Evolutionary conservation across 2,113 vertebrate species (phyloP).

Genomic region (Carlito syrichta): DNA sequence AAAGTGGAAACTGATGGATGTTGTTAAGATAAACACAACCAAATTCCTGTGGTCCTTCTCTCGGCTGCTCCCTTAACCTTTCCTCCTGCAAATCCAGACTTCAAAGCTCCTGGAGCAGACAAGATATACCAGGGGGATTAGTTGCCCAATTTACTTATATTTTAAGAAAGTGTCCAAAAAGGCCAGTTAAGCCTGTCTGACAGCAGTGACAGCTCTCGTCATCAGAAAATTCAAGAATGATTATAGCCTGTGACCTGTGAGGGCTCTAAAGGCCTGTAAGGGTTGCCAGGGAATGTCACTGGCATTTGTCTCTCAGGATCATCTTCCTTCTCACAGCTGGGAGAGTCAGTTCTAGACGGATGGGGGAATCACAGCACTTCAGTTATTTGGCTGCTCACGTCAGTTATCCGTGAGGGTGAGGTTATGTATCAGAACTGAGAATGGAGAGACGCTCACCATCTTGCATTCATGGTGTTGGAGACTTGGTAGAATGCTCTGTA

Average conservation of each 20-base stretch:
- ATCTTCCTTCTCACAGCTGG: not conserved
- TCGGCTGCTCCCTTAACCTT: conserved; percentile 47
- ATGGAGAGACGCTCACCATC: not conserved
- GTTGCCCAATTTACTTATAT: conserved; percentile 43
- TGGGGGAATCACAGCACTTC: not conserved
- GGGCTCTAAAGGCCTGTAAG: not conserved
- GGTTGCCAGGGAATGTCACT: not conserved
- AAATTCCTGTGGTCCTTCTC: not conserved
- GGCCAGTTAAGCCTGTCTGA: conserved; percentile 51
- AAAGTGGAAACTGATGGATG: not conserved
- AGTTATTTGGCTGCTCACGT: not conserved
- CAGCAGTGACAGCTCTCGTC: not conserved
- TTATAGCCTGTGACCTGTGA: conserved; percentile 37
- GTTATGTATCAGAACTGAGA: not conserved
- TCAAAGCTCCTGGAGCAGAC: conserved; percentile 51
- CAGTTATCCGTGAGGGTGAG: not conserved
- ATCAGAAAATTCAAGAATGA: conserved; percentile 43
- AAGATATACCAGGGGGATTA: conserved; percentile 30
- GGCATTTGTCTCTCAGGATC: not conserved
- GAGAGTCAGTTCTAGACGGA: not conserved
- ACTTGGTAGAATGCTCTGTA: not conserved
- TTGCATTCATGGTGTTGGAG: not conserved
- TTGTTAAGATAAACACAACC: conserved; percentile 26
- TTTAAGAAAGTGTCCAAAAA: conserved; percentile 60
- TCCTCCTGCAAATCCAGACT: conserved; percentile 32